Conservation (phyloP, 2,888 invertebrate genomes). For the Catocala nupta region DNA sequence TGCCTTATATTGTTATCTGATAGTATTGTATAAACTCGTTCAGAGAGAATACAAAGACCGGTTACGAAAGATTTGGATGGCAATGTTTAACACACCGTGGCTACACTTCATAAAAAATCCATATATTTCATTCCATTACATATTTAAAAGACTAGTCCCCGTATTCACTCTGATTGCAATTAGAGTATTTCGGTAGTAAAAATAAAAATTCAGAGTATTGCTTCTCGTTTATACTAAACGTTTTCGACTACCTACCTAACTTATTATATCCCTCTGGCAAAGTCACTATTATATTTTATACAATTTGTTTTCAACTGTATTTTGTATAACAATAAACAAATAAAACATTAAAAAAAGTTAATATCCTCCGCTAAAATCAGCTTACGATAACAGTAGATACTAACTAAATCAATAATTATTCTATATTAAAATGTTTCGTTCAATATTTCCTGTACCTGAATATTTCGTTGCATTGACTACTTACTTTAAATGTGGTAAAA, state of each 20-base stretch:
- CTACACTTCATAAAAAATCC: constrained; percentile 38
- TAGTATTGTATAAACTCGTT: constrained; percentile 64
- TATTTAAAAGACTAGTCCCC: constrained; percentile 55
- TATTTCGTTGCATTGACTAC: constrained; percentile 75
- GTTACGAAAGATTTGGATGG: constrained; percentile 35
- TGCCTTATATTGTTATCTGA: constrained; percentile 63
- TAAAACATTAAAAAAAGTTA: constrained; percentile 57
- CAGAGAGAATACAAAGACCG: constrained; percentile 64
- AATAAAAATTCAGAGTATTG: constrained; percentile 86
- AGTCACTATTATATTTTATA: constrained; percentile 63
- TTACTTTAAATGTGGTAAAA: constrained; percentile 43
- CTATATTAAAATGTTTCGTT: constrained; percentile 65
- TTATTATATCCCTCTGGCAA: constrained; percentile 85
- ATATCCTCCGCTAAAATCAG: constrained; percentile 60
- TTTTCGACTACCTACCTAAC: constrained; percentile 83
- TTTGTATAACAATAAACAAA: constrained; percentile 62
- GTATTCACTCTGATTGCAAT: constrained; percentile 67
- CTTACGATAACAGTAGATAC: constrained; percentile 60
- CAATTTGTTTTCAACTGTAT: constrained; percentile 54
- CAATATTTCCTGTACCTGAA: constrained; percentile 65
- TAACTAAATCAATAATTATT: constrained; percentile 68
- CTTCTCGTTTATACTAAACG: constrained; percentile 86
- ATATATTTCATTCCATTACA: constrained; percentile 24
- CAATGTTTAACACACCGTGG: constrained; percentile 29
- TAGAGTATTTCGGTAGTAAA: constrained; percentile 83